Base-by-base conservation (phyloP, 2,888 invertebrate genomes). In the Cryptocheilus praepositus region DNA sequence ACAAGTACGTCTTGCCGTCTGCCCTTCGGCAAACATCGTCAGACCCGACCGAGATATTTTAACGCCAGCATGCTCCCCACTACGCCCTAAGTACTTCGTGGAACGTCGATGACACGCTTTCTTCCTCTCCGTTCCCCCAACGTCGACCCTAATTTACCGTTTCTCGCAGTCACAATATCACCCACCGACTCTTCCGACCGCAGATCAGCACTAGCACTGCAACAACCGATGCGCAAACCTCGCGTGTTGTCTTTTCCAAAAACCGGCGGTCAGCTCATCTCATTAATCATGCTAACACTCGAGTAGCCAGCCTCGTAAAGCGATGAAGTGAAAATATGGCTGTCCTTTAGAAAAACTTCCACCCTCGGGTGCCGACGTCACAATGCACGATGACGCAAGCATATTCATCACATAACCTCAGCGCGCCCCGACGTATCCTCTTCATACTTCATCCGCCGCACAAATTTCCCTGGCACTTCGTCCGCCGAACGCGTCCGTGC, bases 71-170 rank as follows among this genome's bases (percentile, higher is more conserved):
- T 70, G 70, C 73, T 69, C 70, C 71, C 67, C 61, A 55, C 19
- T 53, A 21, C 68, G 68, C 64, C 76, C 64, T 61, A 57, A 65
- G 61, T 59, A 64, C 63, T 61, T 68, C 68, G 73, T 46, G 64
- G 36, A 36, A 36, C 49, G 73, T 71, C 71, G 70, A 55, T 80
- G 81, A 77, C 79, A 80, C 79, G 79, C 79, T 80, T 80, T 78
- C 73, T 53, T 68, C 75, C 21, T 54, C 67, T 61, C 67, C 71
- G 36, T 59, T 64, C 66, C 63, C 67, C 69, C 61, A 61, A 63
- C 64, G 64, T 63, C 61, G 67, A 51, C 62, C 66, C 69, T 21
- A 61, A 61, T 49, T 45, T 55, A 55, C 36, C 36, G 1, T 1
- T 11, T 11, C 4, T 2, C 11, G 13, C 8, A 36, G 36, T 36